These are phyloP conservation scores for Allobates femoralis DNA, from an alignment of 2,797 vertebrate genomes.

Conservation along the genomic window DNA sequence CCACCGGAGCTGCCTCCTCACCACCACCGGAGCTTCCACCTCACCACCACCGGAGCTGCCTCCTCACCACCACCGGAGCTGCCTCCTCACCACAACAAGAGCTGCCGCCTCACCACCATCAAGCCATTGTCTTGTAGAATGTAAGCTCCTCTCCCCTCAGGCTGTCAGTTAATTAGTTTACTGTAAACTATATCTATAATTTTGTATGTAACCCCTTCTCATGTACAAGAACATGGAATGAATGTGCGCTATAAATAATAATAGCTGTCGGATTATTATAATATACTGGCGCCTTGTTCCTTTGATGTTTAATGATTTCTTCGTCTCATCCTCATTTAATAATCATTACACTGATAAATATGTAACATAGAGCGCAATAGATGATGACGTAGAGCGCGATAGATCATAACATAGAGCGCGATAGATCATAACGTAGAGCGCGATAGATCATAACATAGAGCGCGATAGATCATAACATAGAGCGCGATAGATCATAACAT, in stretches of 20 bases:
- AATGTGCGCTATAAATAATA: not conserved
- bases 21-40: too few relatives aligned
- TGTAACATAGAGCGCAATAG: not conserved
- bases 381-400: not conserved
- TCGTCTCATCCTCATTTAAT: not conserved
- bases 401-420: not conserved
- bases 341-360: not conserved
- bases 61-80: too few relatives aligned
- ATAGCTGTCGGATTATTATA: not conserved
- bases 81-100: too few relatives aligned
- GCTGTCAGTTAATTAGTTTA: too few relatives aligned
- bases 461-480: not conserved
- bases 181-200: too few relatives aligned
- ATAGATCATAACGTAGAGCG: not conserved
- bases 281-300: not conserved
- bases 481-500: not conserved
- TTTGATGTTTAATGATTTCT: not conserved
- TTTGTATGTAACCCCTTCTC: too few relatives aligned
- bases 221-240: too few relatives aligned
- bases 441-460: not conserved
- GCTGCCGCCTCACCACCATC: too few relatives aligned
- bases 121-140: too few relatives aligned
- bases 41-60: too few relatives aligned
- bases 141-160: too few relatives aligned
- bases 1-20: too few relatives aligned